Evolutionary conservation across 2,797 vertebrate species (phyloP), one percentile per base, ranked within the genome.

Genomic region (Heterohyrax brucei): DNA sequence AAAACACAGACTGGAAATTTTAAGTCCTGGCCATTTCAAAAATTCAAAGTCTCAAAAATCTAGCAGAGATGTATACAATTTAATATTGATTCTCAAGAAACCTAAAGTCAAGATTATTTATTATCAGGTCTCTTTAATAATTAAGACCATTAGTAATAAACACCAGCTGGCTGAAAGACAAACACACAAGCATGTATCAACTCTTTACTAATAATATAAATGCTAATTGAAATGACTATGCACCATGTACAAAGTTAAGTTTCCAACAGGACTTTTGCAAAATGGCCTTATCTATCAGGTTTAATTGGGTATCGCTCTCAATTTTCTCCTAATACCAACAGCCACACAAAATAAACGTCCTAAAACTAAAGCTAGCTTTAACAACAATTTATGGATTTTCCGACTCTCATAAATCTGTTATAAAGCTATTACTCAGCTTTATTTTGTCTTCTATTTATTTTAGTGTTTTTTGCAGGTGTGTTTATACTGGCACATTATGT

Each of bases 371-470:
- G 79, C 94, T 94, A 92, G 50, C 30, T 95, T 95, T 86, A 91
- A 96, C 26, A 97, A 92, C 94, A 0, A 61, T 95, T 93, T 92
- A 94, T 73, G 84, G 89, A 97, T 97, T 95, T 96, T 80, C 80
- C 53, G 39, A 94, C 78, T 30, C 14, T 73, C 28, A 82, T 93
- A 95, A 87, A 97, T 95, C 64, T 76, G 87, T 61, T 94, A 95
- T 59, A 61, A 97, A 97, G 89, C 76, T 97, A 96, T 19, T 89
- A 72, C 84, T 96, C 61, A 77, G 66, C 5, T 95, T 73, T 33
- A 87, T 96, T 96, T 95, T 77, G 85, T 92, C 18, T 95, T 83
- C 87, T 18, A 73, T 30, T 62, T 79, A 75, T 85, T 97, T 93
- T 68, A 95, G 56, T 56, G 91, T 4, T 50, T 88, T 95, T 82